Base-by-base conservation (phyloP, 2,888 invertebrate species). In the Drosophila paracracens region DNA sequence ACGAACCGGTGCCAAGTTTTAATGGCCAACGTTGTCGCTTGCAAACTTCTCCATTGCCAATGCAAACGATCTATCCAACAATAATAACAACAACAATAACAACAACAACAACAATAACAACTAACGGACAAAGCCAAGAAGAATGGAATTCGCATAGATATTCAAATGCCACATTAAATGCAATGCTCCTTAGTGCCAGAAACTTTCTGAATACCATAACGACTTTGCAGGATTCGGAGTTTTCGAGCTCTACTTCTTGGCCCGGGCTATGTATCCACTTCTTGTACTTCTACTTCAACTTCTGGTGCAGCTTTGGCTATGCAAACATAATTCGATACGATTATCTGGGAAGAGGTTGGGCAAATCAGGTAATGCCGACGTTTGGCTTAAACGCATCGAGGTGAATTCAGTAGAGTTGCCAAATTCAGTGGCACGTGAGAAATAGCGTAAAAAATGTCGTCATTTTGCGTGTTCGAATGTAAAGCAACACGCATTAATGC, bases 401-500 rank as follows among this genome's bases (percentile, higher is more conserved):
- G 65, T 35, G 53, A 43, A 68, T 53, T 54, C 61, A 59, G 64
- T 59, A 33, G 60, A 57, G 66, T 58, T 71, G 33, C 43, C 62
- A 56, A 65, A 35, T 56, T 21, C 40, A 31, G 18, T 16, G 46
- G 25, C 5, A 38, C 16, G 38, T 31, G 35, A 33, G 61, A 46
- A 48, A 65, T 18, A 13, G 46, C 35, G 21, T 18, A 43, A 38
- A 38, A 50, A 58, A 33, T 60, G 31, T 18, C 53, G 56, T 43
- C 27, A 65, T 69, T 56, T 58, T 53, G 72, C 78, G 65, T 83
- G 69, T 73, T 71, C 80, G 72, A 70, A 76, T 79, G 85, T 77
- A 68, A 88, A 79, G 79, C 31, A 84, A 69, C 86, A 74, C 54
- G 77, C 83, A 84, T 88, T 83, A 67, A 79, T 85, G 80, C 82